phyloP scores from a whole-genome alignment of 2,797 vertebrate species.

The Tarsius wallacei region DNA sequence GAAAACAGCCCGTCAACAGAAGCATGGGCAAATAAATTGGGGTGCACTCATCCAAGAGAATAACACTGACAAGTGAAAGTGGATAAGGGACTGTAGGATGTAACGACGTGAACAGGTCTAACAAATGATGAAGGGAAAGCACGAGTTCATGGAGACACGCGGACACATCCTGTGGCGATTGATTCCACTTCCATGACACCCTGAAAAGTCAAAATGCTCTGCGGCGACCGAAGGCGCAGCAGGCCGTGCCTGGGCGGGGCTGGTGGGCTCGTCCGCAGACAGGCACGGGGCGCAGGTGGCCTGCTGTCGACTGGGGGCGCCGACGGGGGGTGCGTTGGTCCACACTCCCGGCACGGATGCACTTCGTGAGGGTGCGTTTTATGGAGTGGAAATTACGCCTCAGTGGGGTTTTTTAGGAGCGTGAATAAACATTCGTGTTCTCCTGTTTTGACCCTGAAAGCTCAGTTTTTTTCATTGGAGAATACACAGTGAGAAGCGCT shows the following conservation, averaged over 20 bases:
- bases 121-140: background rate
- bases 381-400: background rate
- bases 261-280: background rate
- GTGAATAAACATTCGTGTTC: background rate
- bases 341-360: background rate
- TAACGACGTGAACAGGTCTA: background rate
- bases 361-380: background rate
- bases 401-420: background rate
- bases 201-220: background rate
- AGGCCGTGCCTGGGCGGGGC: too few relatives aligned
- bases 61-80: background rate
- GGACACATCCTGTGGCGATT: background rate
- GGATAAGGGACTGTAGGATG: background rate
- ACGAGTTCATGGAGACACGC: background rate
- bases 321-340: background rate
- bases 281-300: background rate
- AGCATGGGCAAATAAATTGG: background rate
- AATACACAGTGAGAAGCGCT: background rate
- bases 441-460: constrained; percentile 33
- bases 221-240: background rate
- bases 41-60: background rate
- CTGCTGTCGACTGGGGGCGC: too few relatives aligned
- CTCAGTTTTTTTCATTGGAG: background rate
- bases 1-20: background rate
- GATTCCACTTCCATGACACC: background rate